Evolutionary conservation across 2,113 vertebrate genomes (phyloP).

Genomic region (Prietella phreatophila): DNA sequence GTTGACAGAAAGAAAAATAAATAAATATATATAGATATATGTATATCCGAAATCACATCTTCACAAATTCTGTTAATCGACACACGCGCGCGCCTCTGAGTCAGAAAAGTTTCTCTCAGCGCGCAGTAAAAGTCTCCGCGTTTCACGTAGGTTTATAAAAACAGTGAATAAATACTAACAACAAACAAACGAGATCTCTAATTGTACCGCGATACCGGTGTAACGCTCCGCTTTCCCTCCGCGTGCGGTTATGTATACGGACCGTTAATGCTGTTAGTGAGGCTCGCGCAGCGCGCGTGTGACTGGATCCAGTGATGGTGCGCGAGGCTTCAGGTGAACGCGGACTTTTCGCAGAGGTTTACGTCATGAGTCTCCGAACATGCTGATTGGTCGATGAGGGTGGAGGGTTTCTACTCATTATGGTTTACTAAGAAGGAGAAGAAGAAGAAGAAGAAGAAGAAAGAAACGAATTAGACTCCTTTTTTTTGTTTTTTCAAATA

Average conservation of each 20-base stretch:
- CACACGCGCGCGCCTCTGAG: background rate
- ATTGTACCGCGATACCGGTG: background rate
- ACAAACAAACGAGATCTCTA: background rate
- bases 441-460: background rate
- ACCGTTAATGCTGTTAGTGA: background rate
- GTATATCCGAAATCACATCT: constrained; percentile 36
- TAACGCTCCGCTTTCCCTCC: too few relatives aligned
- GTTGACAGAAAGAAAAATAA: background rate
- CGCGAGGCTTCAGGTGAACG: constrained; percentile 51
- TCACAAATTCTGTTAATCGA: background rate
- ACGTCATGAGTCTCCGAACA: constrained; percentile 42
- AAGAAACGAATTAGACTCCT: background rate
- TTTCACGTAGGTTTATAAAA: background rate
- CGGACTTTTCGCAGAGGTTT: constrained; percentile 10
- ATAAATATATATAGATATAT: background rate
- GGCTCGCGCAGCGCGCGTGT: background rate
- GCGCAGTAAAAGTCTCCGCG: background rate
- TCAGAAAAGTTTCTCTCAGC: background rate
- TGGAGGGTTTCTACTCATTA: background rate
- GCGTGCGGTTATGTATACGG: background rate
- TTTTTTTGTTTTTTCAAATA: background rate
- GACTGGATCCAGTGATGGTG: constrained; percentile 12
- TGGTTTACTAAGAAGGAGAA: background rate
- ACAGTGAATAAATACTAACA: background rate
- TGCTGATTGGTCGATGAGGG: constrained; percentile 38